Evolutionary conservation across 2,113 vertebrate species (phyloP).

Genomic region (Bubo bubo): DNA sequence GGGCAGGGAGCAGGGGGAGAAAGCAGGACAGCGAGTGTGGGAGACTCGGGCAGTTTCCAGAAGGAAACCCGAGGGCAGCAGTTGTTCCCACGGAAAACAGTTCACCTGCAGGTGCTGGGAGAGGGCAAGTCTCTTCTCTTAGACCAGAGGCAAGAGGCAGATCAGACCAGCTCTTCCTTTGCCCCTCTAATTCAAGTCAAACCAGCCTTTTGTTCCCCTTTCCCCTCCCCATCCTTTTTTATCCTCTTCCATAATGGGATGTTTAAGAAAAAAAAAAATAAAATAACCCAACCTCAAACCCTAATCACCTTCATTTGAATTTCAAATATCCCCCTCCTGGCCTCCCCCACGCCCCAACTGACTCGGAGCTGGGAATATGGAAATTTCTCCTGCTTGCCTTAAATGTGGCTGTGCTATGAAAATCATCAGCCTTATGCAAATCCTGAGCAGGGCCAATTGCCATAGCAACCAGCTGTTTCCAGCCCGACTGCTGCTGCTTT

Average conservation of each 20-base stretch:
- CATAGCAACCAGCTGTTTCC: conserved; percentile 77
- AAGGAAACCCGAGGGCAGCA: conserved; percentile 48
- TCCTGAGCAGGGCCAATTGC: conserved; percentile 59
- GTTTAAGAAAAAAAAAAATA: conserved; percentile 45
- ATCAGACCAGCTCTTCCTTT: conserved; percentile 63
- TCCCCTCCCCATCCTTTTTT: conserved; percentile 68
- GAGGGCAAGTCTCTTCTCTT: conserved; percentile 57
- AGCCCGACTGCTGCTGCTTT: conserved; percentile 27
- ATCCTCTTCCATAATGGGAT: conserved; percentile 73
- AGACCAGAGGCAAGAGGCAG: conserved; percentile 67
- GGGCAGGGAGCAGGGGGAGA: not conserved
- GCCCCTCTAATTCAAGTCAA: conserved; percentile 64
- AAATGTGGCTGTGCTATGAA: conserved; percentile 90
- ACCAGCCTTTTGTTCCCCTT: conserved; percentile 64
- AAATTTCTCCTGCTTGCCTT: conserved; percentile 82
- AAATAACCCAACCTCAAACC: conserved; percentile 67
- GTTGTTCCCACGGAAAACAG: conserved; percentile 64
- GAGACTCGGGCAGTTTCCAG: conserved; percentile 37
- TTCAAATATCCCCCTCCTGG: conserved; percentile 85
- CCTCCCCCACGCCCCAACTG: conserved; percentile 71
- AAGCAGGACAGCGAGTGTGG: not conserved
- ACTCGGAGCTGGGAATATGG: conserved; percentile 85
- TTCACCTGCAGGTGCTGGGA: conserved; percentile 64
- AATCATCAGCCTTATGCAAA: conserved; percentile 94
- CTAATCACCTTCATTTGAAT: conserved; percentile 90